Percentiles rank a stretch among this genome's conserved stretches.
Conservation (phyloP, 2,797 vertebrate species). For the Urosaurus nigricauda region DNA sequence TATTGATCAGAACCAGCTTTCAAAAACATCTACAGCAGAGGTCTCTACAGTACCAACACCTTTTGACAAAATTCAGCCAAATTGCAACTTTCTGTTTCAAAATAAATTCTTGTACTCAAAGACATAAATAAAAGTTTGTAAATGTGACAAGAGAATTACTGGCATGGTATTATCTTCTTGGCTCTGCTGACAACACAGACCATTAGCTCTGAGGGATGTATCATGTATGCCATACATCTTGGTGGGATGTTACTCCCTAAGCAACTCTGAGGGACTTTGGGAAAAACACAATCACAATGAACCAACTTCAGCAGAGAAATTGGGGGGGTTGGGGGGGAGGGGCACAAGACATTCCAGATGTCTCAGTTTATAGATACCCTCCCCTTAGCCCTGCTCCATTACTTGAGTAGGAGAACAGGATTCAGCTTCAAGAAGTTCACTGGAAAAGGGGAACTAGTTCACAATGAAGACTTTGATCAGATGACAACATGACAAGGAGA, state of each 20-base stretch:
- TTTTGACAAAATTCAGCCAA: constrained; percentile 34
- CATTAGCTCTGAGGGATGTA: not conserved
- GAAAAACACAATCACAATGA: not conserved
- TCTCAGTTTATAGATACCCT: not conserved
- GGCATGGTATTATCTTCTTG: constrained; percentile 19
- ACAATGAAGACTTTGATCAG: not conserved
- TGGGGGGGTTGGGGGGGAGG: not conserved
- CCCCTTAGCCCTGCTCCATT: not conserved
- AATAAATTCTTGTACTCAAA: not conserved
- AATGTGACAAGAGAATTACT: constrained; percentile 35
- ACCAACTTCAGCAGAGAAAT: not conserved
- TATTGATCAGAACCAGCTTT: not conserved
- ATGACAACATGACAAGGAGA: not conserved
- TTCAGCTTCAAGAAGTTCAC: not conserved
- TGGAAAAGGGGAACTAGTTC: not conserved
- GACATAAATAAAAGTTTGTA: constrained; percentile 4
- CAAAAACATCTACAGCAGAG: not conserved
- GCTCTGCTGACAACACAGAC: constrained; percentile 14
- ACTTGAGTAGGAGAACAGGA: not conserved
- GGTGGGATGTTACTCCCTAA: not conserved
- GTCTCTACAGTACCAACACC: not conserved
- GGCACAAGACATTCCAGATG: not conserved
- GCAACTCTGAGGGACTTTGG: not conserved
- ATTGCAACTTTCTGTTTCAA: not conserved
- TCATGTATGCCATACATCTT: not conserved